These are phyloP conservation scores for Propithecus deckenii DNA, from an alignment of 2,797 vertebrate species.

Conservation along the genomic window DNA sequence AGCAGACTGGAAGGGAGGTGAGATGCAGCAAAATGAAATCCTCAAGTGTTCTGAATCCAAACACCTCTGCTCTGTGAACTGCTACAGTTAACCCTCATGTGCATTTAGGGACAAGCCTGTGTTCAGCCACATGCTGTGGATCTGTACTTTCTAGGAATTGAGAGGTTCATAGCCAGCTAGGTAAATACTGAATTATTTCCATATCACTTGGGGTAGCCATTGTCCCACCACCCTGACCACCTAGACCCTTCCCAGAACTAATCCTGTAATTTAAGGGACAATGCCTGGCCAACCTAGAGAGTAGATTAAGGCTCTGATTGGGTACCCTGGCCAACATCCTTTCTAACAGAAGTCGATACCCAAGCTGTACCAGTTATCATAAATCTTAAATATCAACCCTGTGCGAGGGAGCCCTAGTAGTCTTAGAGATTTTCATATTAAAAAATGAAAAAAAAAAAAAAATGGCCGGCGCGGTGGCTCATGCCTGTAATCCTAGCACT, in stretches of 20 bases:
- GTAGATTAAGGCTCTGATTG: accelerated
- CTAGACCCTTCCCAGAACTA: background rate
- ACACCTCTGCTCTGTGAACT: background rate
- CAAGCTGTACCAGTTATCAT: background rate
- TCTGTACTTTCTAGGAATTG: background rate
- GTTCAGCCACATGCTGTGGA: background rate
- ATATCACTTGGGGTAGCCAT: background rate
- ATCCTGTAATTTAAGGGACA: background rate
- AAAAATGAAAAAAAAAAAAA: background rate
- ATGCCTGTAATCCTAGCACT: too few relatives aligned
- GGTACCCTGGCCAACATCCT: too few relatives aligned
- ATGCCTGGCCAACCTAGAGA: background rate
- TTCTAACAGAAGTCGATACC: background rate
- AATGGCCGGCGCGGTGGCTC: too few relatives aligned
- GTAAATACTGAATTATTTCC: background rate
- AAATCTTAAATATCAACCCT: background rate
- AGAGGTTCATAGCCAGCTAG: background rate
- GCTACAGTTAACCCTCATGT: accelerated
- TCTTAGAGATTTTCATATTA: background rate
- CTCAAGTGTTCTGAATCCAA: background rate
- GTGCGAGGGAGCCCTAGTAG: background rate
- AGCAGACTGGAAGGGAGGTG: background rate
- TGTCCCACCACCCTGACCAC: background rate
- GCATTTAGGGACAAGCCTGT: background rate
- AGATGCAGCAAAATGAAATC: background rate